A percentile compares a stretch with the other conserved stretches of the same genome.
These are phyloP conservation scores for Lamellibrachia satsuma DNA, from an alignment of 2,888 invertebrate species.

Conservation along the genomic window DNA sequence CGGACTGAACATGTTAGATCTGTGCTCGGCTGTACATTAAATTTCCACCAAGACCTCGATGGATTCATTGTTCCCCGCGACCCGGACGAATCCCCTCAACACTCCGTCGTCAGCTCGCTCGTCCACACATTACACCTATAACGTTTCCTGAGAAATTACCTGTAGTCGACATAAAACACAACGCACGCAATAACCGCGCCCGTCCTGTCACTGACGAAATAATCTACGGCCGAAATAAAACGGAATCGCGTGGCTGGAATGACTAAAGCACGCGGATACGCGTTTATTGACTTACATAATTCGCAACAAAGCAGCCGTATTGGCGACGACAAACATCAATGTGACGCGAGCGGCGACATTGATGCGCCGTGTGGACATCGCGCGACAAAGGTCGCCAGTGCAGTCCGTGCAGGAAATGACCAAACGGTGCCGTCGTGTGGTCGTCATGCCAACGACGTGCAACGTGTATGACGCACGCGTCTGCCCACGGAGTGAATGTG, in stretches of 20 bases:
- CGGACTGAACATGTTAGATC: too few relatives aligned
- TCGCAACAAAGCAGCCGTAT: neutral
- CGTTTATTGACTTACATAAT: neutral
- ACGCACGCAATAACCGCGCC: conserved; percentile 5
- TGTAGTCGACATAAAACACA: conserved; percentile 3
- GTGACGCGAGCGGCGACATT: neutral
- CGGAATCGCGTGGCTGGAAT: conserved; percentile 17
- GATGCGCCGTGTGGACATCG: neutral
- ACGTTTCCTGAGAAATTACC: neutral
- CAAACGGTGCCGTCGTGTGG: neutral
- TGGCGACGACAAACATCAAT: neutral
- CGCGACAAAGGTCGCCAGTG: neutral
- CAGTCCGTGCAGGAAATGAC: neutral
- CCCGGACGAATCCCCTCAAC: neutral
- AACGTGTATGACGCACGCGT: neutral
- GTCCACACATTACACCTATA: neutral
- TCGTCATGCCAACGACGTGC: neutral
- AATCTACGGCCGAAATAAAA: neutral
- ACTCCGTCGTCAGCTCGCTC: neutral
- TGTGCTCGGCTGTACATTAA: too few relatives aligned
- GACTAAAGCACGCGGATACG: neutral
- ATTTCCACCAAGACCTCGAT: too few relatives aligned
- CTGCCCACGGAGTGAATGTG: neutral
- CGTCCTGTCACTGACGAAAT: neutral
- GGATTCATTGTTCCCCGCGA: neutral